These are phyloP conservation scores for Clistopyga incitator DNA, from an alignment of 2,888 invertebrate species.

Conservation along the genomic window DNA sequence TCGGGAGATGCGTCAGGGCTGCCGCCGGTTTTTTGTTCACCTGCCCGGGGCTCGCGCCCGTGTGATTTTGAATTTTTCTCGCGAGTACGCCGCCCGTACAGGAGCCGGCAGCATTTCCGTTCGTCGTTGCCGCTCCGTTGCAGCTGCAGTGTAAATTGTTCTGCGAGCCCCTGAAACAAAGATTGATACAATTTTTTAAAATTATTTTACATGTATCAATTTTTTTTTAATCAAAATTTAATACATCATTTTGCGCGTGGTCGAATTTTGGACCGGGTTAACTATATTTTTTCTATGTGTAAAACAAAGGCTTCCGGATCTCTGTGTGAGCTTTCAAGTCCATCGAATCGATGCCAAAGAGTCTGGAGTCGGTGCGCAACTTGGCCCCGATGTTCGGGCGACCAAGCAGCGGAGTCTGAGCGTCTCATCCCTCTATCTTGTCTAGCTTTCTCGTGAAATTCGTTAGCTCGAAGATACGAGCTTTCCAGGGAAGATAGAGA, in stretches of 20 bases:
- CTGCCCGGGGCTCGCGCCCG: constrained; percentile 86
- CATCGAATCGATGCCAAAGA: constrained; percentile 51
- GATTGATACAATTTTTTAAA: neutral
- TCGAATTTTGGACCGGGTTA: too few relatives aligned
- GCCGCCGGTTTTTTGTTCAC: constrained; percentile 90
- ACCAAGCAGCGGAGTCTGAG: neutral
- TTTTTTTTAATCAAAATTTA: too few relatives aligned
- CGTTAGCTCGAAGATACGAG: constrained; percentile 36
- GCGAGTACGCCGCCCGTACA: constrained; percentile 85
- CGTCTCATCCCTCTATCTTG: constrained; percentile 9
- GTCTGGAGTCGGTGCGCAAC: constrained; percentile 36
- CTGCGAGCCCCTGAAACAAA: constrained; percentile 88
- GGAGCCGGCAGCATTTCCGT: constrained; percentile 80
- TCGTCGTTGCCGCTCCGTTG: constrained; percentile 87
- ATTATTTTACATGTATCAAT: too few relatives aligned
- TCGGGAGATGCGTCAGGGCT: constrained; percentile 92
- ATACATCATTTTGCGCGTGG: too few relatives aligned
- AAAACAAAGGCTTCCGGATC: neutral
- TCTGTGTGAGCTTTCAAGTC: neutral
- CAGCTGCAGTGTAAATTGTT: constrained; percentile 87
- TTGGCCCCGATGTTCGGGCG: constrained; percentile 49
- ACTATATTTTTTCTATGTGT: neutral
- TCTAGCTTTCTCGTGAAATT: constrained; percentile 41
- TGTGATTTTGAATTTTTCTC: constrained; percentile 90
- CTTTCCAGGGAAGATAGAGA: constrained; percentile 1